These are phyloP conservation scores for Holothuria scabra DNA, from an alignment of 53 echinoderm and acorn worm genomes.

Conservation along the genomic window DNA sequence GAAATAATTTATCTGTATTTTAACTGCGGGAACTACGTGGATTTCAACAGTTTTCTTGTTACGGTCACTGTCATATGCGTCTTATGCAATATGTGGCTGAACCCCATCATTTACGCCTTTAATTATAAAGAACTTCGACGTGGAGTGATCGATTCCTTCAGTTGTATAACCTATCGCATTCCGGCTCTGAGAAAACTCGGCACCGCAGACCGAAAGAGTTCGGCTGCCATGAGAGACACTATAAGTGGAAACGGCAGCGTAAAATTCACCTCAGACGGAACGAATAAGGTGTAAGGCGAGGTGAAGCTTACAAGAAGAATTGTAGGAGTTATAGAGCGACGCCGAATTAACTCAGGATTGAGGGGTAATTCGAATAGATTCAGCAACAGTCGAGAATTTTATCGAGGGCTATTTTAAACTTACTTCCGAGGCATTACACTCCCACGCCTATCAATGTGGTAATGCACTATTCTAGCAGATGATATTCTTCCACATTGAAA, in stretches of 20 bases:
- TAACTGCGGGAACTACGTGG: conserved; percentile 67
- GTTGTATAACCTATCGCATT: conserved; percentile 28
- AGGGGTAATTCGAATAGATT: no score
- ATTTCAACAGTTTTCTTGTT: conserved; percentile 67
- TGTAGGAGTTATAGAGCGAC: neutral
- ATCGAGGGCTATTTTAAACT: no score
- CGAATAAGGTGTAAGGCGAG: conserved; percentile 11
- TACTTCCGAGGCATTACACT: no score
- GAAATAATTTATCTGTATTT: conserved; percentile 75
- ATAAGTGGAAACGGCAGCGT: conserved; percentile 41
- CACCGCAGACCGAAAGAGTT: conserved; percentile 10
- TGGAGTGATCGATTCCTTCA: conserved; percentile 53
- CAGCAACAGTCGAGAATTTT: no score
- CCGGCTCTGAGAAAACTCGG: conserved; percentile 15
- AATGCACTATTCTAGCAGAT: no score
- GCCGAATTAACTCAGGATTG: no score
- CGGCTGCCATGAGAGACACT: neutral
- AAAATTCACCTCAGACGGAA: conserved; percentile 2
- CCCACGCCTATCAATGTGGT: no score
- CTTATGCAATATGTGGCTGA: conserved; percentile 87
- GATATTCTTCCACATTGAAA: no score
- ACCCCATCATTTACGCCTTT: conserved; percentile 89
- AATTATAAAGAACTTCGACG: conserved; percentile 77
- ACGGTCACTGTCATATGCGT: conserved; percentile 76
- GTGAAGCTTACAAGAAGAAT: neutral